Conservation (phyloP, 2,888 invertebrate species). For the Drosophila atripex region DNA sequence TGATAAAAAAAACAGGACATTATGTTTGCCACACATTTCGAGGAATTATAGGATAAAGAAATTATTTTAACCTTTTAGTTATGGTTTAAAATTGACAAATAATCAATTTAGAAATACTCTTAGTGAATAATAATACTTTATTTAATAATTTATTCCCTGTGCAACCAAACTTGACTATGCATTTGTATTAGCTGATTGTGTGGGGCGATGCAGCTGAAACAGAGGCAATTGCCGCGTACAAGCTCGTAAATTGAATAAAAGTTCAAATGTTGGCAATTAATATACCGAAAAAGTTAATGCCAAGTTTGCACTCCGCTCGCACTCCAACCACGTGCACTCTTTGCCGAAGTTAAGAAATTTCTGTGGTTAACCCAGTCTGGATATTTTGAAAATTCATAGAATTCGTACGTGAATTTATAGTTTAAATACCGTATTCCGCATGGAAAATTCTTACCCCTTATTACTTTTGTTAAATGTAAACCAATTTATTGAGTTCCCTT, state of each 20-base stretch:
- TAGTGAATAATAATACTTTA: too few species aligned
- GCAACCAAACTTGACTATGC: background rate
- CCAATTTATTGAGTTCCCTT: too few species aligned
- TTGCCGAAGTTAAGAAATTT: conserved; percentile 11
- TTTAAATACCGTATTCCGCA: background rate
- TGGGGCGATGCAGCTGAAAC: conserved; percentile 39
- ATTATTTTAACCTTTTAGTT: too few species aligned
- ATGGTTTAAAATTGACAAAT: too few species aligned
- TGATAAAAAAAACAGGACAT: conserved; percentile 5
- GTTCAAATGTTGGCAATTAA: conserved; percentile 83
- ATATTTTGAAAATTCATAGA: conserved; percentile 4
- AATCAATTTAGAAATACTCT: too few species aligned
- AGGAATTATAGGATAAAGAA: too few species aligned
- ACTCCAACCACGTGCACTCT: conserved; percentile 50
- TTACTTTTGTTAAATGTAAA: too few species aligned
- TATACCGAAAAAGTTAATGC: conserved; percentile 81
- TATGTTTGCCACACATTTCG: background rate
- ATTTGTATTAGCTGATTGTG: conserved; percentile 52
- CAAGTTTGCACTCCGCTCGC: conserved; percentile 22
- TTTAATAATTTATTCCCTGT: conserved; percentile 3
- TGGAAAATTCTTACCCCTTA: too few species aligned
- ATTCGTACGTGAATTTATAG: background rate
- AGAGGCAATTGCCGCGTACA: conserved; percentile 47
- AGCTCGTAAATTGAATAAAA: conserved; percentile 83
- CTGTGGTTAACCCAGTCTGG: background rate